phyloP scores from a whole-genome alignment of 1,140 invertebrate species.

The Orussus abietinus region DNA sequence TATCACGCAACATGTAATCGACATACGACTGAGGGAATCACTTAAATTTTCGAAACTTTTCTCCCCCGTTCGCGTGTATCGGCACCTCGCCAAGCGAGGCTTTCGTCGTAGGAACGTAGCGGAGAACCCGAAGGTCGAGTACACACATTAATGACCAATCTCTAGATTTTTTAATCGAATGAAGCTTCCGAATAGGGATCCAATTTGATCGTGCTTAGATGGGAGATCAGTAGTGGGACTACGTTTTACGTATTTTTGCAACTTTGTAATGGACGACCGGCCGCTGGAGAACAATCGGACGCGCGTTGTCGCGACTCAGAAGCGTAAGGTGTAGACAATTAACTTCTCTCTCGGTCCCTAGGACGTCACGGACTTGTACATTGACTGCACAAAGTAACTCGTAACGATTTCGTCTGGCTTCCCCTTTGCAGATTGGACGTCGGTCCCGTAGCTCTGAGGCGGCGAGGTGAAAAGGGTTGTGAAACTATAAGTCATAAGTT shows the following conservation, averaged over 20 bases:
- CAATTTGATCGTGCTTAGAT: not conserved
- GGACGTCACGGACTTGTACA: conserved; percentile 6
- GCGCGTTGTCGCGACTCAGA: conserved; percentile 12
- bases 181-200: not conserved
- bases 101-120: conserved; percentile 3
- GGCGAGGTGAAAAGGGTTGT: conserved; percentile 20
- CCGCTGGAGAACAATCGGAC: conserved; percentile 8
- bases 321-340: conserved; percentile 15
- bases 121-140: not conserved
- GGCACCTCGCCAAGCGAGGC: too few relatives aligned
- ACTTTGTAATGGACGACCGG: conserved; percentile 32
- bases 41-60: conserved; percentile 2
- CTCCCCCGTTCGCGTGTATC: not conserved
- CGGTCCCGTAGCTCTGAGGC: conserved; percentile 30
- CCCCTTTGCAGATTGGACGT: conserved; percentile 5
- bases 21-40: conserved; percentile 8
- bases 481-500: conserved; percentile 26
- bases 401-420: conserved; percentile 13
- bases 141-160: not conserved
- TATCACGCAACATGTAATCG: conserved; percentile 9
- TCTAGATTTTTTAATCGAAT: not conserved
- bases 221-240: not conserved
- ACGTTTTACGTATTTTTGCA: conserved; percentile 37
- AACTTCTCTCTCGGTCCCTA: conserved; percentile 2
- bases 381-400: conserved; percentile 33